phyloP scores from a whole-genome alignment of 2,888 invertebrate species.

The Hypena proboscidalis region DNA sequence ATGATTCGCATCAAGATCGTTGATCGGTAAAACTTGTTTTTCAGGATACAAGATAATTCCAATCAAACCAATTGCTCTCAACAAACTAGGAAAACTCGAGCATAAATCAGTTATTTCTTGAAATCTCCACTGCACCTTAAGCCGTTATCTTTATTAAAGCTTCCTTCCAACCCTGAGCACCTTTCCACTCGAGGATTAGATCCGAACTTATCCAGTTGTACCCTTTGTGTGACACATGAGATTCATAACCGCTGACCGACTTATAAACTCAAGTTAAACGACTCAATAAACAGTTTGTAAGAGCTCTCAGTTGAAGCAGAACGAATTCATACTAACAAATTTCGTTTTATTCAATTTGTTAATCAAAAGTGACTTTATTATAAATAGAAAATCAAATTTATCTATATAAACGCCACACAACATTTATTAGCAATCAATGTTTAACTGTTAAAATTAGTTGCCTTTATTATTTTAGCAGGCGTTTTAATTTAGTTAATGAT shows the following conservation, averaged over 20 bases:
- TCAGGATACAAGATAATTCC: too few relatives aligned
- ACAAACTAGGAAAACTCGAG: constrained; percentile 2
- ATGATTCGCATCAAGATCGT: too few relatives aligned
- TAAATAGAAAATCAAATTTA: background rate
- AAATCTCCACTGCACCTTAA: constrained; percentile 14
- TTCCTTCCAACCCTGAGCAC: constrained; percentile 50
- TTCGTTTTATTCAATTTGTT: constrained; percentile 8
- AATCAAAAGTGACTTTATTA: constrained; percentile 4
- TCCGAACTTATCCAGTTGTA: constrained; percentile 54
- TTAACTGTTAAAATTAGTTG: constrained; percentile 22
- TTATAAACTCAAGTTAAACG: constrained; percentile 59
- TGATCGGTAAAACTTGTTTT: too few relatives aligned
- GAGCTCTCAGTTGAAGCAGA: constrained; percentile 42
- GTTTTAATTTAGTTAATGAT: constrained; percentile 33
- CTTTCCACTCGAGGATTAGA: constrained; percentile 48
- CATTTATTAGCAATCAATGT: background rate
- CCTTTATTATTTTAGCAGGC: constrained; percentile 36
- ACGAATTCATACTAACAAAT: constrained; percentile 30
- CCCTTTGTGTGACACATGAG: constrained; percentile 47
- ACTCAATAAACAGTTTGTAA: constrained; percentile 49
- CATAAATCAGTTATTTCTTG: constrained; percentile 29
- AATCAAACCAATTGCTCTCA: too few relatives aligned
- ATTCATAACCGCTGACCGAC: constrained; percentile 45
- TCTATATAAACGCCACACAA: constrained; percentile 13
- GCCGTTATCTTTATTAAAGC: constrained; percentile 44